Base-by-base conservation (phyloP, 2,113 vertebrate species). In the Hippocampus comes region DNA sequence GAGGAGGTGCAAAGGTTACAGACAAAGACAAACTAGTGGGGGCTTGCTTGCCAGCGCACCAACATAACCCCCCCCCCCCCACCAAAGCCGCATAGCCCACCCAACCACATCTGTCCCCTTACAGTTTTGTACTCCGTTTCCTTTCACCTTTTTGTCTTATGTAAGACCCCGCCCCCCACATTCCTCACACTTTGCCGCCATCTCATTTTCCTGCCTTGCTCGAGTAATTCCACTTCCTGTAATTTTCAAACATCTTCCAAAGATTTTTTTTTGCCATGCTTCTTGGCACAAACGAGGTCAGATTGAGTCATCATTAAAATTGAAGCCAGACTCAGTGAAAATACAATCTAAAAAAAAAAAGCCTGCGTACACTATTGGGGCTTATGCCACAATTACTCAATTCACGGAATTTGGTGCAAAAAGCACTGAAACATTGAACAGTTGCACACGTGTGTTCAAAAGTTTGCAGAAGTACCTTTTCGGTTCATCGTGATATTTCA, bases 51-150 rank as follows among this genome's bases (percentile, higher is more conserved):
- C 71, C 78, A 42, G 61, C 15, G 61, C 53, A 61, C 20, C 69
- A 86, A 90, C 87, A 89, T 86, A 80, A 64, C 68, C 53, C 67
- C 72, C 70, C 74, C 53, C 68, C 73, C 69, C n/a, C n/a, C n/a
- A n/a, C n/a, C n/a, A n/a, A n/a, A n/a, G n/a, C n/a, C n/a, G n/a
- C n/a, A n/a, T n/a, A n/a, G n/a, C n/a, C n/a, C n/a, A n/a, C n/a
- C n/a, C n/a, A n/a, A n/a, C n/a, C n/a, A n/a, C n/a, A n/a, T n/a
- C n/a, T n/a, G 84, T 75, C 79, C 73, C 69, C 61, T n/a, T 75
- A 78, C 86, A 84, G 82, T 84, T 82, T 53, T 84, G 79, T 82
- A 82, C 60, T 83, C 63, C n/a, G 25, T 73, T 78, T 61, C 72
- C 67, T 69, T 53, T 74, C 67, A 57, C 41, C 68, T 64, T 70